Base-by-base conservation (phyloP, 2,113 vertebrate genomes). In the Cisticola juncidis region DNA sequence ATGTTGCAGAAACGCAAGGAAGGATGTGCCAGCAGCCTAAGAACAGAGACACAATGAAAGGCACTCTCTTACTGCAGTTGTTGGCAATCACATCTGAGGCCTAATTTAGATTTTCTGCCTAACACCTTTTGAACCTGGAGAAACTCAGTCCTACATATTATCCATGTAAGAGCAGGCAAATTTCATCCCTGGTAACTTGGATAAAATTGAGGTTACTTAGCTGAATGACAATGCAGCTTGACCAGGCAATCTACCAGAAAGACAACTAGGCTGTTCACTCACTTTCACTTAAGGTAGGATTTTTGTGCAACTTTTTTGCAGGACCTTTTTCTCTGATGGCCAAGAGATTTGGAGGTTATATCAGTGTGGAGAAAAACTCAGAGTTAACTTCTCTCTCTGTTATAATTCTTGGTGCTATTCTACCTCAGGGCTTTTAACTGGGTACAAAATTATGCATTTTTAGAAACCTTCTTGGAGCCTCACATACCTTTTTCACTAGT, bases 1-100 rank as follows among this genome's bases (percentile, higher is more conserved):
- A n/a, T 1, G 0, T 20, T 40, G 33, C 38, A 70, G 69, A 81
- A 81, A 35, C 0, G 0, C 29, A 36, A 22, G 5, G 53, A 5
- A 40, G 26, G 38, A 9, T 31, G 33, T 14, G 16, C 16, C 8
- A 12, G 29, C 13, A 53, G 24, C 24, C 23, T 1, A 33, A 85
- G 54, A 31, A 36, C 18, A 61, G 20, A 51, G 28, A 15, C 2
- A 1, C 3, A 31, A 51, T 17, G 10, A 80, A 64, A 73, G 5
- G 14, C 3, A 7, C 12, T 35, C 12, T 53, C 24, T 51, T 56
- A 22, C 42, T 77, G 33, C 45, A 26, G 0, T 1, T 83, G 31
- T 31, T 65, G 57, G 33, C 40, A 86, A 29, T 9, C 36, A 33
- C 11, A 54, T 6, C 1, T 26, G 33, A 81, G 31, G 7, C 3